phyloP scores from a whole-genome alignment of 2,113 vertebrate genomes.

The Nymphicus hollandicus region DNA sequence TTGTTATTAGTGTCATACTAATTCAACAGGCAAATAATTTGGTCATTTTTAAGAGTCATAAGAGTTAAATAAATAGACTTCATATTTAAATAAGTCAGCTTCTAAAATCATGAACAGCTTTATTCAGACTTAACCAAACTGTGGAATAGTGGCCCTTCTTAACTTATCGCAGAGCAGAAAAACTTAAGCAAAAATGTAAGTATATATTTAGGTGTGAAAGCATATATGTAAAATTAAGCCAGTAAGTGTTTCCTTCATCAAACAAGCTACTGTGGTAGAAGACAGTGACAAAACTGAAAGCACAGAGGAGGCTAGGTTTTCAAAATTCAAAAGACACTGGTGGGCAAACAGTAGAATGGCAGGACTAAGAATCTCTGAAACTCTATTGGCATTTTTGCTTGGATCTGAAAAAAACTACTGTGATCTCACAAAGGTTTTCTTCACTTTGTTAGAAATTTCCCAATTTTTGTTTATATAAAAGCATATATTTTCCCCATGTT shows the following conservation, averaged over 20 bases:
- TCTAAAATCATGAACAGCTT: neutral
- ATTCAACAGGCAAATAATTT: neutral
- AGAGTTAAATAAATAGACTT: neutral
- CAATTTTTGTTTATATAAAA: neutral
- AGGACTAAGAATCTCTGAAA: neutral
- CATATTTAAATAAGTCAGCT: neutral
- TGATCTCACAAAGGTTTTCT: neutral
- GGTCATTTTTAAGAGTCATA: neutral
- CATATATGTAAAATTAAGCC: neutral
- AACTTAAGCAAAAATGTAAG: neutral
- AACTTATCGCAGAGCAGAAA: neutral
- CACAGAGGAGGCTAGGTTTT: neutral
- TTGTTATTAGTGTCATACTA: neutral
- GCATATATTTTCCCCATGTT: fast-evolving
- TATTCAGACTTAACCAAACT: neutral
- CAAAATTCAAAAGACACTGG: neutral
- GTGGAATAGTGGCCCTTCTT: neutral
- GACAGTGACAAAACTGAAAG: neutral
- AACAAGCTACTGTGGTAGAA: neutral
- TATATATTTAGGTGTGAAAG: neutral
- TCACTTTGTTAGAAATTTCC: neutral
- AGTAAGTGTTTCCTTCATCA: neutral
- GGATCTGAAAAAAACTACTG: neutral
- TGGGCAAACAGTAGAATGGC: neutral
- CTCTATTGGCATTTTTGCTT: neutral